Evolutionary conservation across 2,797 vertebrate genomes (phyloP).

Genomic region (Mormyrops attenuatus): DNA sequence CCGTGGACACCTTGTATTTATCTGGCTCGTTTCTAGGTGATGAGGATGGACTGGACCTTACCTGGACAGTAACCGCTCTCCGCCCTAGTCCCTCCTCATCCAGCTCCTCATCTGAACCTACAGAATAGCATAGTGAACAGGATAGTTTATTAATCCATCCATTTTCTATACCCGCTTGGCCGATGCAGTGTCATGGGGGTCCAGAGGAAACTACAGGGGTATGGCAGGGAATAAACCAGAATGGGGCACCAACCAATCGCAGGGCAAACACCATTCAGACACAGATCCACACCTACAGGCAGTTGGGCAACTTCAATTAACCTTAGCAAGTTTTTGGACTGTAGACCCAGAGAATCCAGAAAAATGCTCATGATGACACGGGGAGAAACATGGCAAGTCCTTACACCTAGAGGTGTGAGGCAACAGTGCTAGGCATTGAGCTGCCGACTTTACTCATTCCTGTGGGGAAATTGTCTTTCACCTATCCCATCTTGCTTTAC

Average conservation of each 20-base stretch:
- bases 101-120: conserved; percentile 83
- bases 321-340: not conserved
- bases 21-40: not conserved
- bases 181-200: not conserved
- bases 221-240: not conserved
- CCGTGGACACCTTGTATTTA: not conserved
- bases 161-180: not conserved
- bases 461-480: not conserved
- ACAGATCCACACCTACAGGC: not conserved
- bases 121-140: not conserved
- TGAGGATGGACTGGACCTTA: conserved; percentile 38
- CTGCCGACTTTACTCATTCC: not conserved
- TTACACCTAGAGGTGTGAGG: not conserved
- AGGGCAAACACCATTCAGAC: not conserved
- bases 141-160: not conserved
- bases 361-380: not conserved
- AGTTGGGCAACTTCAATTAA: not conserved
- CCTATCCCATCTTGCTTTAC: not conserved
- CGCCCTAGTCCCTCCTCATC: conserved; percentile 77
- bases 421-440: not conserved
- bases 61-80: conserved; percentile 74
- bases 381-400: not conserved
- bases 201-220: not conserved
- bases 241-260: not conserved
- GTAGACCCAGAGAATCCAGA: not conserved